These are phyloP conservation scores for Hybognathus amarus DNA, from an alignment of 2,797 vertebrate species.

Conservation along the genomic window DNA sequence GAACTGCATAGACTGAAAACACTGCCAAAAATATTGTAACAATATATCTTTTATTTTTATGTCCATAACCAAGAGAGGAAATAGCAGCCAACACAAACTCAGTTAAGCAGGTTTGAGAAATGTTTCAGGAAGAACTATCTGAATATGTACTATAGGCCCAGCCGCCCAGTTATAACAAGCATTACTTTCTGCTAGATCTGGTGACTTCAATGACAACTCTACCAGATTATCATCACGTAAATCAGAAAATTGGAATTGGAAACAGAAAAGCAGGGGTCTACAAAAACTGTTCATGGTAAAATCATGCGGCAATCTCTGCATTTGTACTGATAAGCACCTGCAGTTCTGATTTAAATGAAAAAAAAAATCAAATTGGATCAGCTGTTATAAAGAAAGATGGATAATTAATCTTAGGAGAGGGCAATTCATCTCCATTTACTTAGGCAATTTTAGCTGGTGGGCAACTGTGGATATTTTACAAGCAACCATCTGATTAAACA, in stretches of 20 bases:
- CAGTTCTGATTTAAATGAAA: background rate
- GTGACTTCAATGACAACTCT: background rate
- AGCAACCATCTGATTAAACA: constrained; percentile 38
- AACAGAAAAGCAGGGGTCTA: background rate
- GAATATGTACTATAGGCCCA: constrained; percentile 8
- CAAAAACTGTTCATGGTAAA: constrained; percentile 8
- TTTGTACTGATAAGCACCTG: background rate
- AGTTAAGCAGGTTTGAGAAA: constrained; percentile 10
- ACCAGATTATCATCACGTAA: background rate
- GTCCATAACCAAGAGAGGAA: constrained; percentile 46
- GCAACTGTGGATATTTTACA: constrained; percentile 2
- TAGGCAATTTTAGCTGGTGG: constrained; percentile 13
- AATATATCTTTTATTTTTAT: constrained; percentile 22
- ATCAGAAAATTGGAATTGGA: background rate
- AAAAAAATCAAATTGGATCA: background rate
- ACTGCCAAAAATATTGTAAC: constrained; percentile 4
- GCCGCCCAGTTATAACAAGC: background rate
- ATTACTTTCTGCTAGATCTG: constrained; percentile 7
- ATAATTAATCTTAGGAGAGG: constrained; percentile 21
- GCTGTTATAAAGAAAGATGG: constrained; percentile 23
- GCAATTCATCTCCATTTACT: constrained; percentile 33
- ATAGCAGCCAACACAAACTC: constrained; percentile 6
- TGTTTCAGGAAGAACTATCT: background rate
- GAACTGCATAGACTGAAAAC: constrained; percentile 1
- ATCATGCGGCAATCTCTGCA: background rate